Evolutionary conservation across 2,888 invertebrate genomes (phyloP).

Genomic region (Serrognathus titanus): DNA sequence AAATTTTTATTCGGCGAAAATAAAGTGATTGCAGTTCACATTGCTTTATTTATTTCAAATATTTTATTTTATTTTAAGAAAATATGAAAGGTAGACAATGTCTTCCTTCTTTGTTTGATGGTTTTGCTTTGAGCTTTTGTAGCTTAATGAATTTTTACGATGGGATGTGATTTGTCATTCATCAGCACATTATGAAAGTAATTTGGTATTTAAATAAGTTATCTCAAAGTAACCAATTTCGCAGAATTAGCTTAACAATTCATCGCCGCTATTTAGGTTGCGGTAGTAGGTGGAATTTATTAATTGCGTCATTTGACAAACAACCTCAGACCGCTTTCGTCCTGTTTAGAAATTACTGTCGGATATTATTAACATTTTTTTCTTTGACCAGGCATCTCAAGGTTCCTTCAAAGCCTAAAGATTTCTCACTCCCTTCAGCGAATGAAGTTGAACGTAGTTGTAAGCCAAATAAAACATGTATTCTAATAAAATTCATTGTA

Average conservation of each 20-base stretch:
- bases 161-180: background rate
- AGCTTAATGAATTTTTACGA: too few relatives aligned
- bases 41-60: too few relatives aligned
- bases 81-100: too few relatives aligned
- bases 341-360: background rate
- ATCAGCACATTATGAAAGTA: background rate
- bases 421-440: too few relatives aligned
- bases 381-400: background rate
- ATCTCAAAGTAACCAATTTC: background rate
- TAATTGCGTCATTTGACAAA: background rate
- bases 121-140: background rate
- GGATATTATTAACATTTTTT: background rate
- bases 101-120: too few relatives aligned
- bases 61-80: too few relatives aligned
- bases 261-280: background rate
- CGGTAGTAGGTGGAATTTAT: background rate
- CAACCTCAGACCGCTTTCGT: too few relatives aligned
- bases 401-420: too few relatives aligned
- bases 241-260: background rate
- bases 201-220: background rate
- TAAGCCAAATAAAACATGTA: too few relatives aligned
- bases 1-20: background rate
- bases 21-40: too few relatives aligned
- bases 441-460: too few relatives aligned
- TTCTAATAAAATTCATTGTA: too few relatives aligned